These are phyloP conservation scores for Drosophila lacertosa DNA, from an alignment of 1,140 invertebrate species.

Conservation along the genomic window DNA sequence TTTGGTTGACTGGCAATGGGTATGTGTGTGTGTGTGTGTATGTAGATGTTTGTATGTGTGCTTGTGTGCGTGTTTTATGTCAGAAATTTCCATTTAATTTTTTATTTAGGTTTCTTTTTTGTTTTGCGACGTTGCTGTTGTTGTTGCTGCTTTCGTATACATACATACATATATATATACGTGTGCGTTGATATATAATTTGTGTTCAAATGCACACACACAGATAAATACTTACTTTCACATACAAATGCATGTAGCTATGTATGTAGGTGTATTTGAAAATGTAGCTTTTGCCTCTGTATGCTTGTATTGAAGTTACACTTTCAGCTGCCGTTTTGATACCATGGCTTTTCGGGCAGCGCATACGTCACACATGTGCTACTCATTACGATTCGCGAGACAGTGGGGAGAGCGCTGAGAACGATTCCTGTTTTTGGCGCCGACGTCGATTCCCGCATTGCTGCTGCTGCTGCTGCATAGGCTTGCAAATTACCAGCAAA, in stretches of 20 bases:
- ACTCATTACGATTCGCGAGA: slow-evolving; percentile 4
- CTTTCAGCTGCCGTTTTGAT: slow-evolving; percentile 60
- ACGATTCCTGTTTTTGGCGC: neutral
- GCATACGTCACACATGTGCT: slow-evolving; percentile 62
- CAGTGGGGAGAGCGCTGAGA: no score
- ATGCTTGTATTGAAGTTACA: slow-evolving; percentile 66
- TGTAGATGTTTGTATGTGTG: slow-evolving; percentile 2
- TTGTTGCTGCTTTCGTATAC: slow-evolving; percentile 22
- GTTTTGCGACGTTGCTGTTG: slow-evolving; percentile 63
- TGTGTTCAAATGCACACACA: slow-evolving; percentile 12
- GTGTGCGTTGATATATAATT: slow-evolving; percentile 17
- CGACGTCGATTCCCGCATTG: slow-evolving; percentile 13
- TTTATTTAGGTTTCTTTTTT: slow-evolving; percentile 76
- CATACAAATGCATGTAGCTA: neutral
- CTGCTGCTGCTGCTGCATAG: slow-evolving; percentile 41
- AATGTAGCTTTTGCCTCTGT: slow-evolving; percentile 43
- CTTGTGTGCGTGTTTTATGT: slow-evolving; percentile 65
- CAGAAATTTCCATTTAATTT: slow-evolving; percentile 82
- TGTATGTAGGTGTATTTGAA: slow-evolving; percentile 5
- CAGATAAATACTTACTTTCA: neutral
- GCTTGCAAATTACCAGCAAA: slow-evolving; percentile 65
- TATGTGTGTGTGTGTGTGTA: slow-evolving; percentile 7
- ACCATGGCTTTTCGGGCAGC: slow-evolving; percentile 25
- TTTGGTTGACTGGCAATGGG: slow-evolving; percentile 32
- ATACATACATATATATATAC: slow-evolving; percentile 1